phyloP scores from a whole-genome alignment of 2,888 invertebrate genomes.

The Temnothorax rugatulus region DNA sequence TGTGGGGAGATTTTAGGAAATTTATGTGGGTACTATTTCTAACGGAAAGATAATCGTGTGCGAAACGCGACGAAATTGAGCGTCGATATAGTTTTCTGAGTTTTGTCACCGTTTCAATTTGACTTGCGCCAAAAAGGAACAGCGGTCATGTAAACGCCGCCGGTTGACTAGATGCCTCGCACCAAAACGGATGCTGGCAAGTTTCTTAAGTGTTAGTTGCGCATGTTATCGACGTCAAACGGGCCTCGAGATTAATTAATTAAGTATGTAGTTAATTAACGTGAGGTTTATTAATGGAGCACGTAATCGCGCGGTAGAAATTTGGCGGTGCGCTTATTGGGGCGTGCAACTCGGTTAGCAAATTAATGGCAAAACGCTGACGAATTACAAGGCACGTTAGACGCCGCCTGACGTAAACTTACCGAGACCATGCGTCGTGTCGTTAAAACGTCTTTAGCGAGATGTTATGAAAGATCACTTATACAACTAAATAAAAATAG shows the following conservation, averaged over 20 bases:
- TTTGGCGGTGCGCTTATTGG: slow-evolving; percentile 48
- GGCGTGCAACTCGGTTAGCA: slow-evolving; percentile 48
- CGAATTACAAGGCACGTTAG: slow-evolving; percentile 45
- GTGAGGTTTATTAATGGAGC: slow-evolving; percentile 54
- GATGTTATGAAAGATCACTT: not conserved
- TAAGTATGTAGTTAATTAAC: slow-evolving; percentile 52
- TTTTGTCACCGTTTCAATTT: not conserved
- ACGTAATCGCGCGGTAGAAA: slow-evolving; percentile 43
- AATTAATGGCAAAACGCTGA: slow-evolving; percentile 52
- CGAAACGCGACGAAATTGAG: not conserved
- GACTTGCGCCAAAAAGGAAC: not conserved
- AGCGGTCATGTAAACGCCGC: not conserved
- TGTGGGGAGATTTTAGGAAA: not conserved
- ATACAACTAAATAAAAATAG: not conserved
- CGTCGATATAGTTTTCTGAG: not conserved
- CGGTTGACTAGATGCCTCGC: not conserved
- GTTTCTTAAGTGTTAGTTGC: slow-evolving; percentile 45
- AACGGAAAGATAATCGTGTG: not conserved
- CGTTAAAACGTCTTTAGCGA: slow-evolving; percentile 19
- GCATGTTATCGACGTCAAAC: slow-evolving; percentile 53
- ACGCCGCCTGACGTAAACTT: slow-evolving; percentile 28
- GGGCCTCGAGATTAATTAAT: slow-evolving; percentile 50
- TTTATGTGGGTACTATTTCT: not conserved
- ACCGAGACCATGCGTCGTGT: slow-evolving; percentile 7
- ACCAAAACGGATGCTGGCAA: slow-evolving; percentile 29